Conservation (phyloP, 1,140 invertebrate species). For the Orius insidiosus region DNA sequence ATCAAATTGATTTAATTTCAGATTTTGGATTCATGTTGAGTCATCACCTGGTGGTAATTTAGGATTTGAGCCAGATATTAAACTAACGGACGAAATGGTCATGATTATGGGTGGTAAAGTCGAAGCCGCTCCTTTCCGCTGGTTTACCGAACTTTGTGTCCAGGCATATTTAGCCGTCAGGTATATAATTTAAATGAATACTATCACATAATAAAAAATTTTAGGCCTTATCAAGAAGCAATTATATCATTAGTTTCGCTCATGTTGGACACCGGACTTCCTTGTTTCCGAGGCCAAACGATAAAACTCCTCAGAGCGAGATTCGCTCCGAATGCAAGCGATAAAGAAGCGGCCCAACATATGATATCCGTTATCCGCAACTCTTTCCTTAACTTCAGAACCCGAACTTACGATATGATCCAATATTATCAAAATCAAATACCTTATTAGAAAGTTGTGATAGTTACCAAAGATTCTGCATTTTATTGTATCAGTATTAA, state of each 20-base stretch:
- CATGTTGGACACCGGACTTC: constrained; percentile 97
- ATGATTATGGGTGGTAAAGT: constrained; percentile 98
- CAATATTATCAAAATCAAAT: constrained; percentile 99
- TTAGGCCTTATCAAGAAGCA: constrained; percentile 85
- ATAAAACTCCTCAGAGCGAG: constrained; percentile 79
- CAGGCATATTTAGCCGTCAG: constrained; percentile 92
- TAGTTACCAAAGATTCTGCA: too few relatives aligned
- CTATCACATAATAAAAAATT: constrained; percentile 20
- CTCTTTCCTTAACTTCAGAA: constrained; percentile 90
- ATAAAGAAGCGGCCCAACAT: constrained; percentile 86
- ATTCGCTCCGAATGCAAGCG: constrained; percentile 74
- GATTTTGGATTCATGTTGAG: constrained; percentile 99
- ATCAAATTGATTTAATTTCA: constrained; percentile 26
- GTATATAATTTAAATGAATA: constrained; percentile 29
- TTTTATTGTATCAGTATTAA: too few relatives aligned
- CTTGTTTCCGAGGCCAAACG: constrained; percentile 96
- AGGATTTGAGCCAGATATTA: constrained; percentile 98
- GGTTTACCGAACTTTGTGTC: constrained; percentile 96
- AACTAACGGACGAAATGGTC: constrained; percentile 98
- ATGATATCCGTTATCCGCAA: constrained; percentile 88
- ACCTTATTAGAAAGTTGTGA: constrained; percentile 61
- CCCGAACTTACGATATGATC: constrained; percentile 94
- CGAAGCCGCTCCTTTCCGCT: constrained; percentile 88
- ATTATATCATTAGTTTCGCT: constrained; percentile 92
- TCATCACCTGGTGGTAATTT: constrained; percentile 97